Base-by-base conservation (phyloP, 2,797 vertebrate species). In the Dendrocincla fuliginosa region DNA sequence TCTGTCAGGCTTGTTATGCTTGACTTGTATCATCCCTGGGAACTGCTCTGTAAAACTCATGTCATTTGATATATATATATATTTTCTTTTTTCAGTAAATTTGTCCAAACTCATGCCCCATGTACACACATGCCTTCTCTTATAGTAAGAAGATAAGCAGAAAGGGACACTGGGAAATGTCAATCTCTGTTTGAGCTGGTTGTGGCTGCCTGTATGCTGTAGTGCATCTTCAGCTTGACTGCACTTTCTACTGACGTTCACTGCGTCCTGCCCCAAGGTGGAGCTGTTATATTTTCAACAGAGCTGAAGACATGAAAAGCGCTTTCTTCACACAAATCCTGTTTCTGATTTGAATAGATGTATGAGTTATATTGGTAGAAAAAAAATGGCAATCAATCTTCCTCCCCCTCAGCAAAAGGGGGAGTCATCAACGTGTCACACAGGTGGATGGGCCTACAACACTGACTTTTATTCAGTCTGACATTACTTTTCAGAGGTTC, bases 251-350 rank as follows among this genome's bases (percentile, higher is more conserved):
- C 79, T 41, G 3, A 15, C n/a, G 10, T 67, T 69, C 41, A 9
- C 71, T 52, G 57, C 9, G 24, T 89, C 50, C 74, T 90, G 60
- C 95, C 97, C 97, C 95, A 94, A 97, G 97, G 82, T 97, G 97
- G 97, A 96, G 96, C 97, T 97, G 53, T 97, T 96, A 94, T 84
- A 86, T 97, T 96, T 97, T 85, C 63, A 65, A 57, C 91, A 74
- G 80, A 70, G 7, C 9, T 16, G 13, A 71, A 71, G 75, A 42
- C 35, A 30, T 60, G 74, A 44, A 53, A 64, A 84, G 14, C 10
- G 4, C 33, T 73, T 90, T 92, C 41, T 53, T 78, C 41, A 59
- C 27, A n/a, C 60, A 67, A 81, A 84, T 82, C 56, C 87, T 56
- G 12, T 78, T 90, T 92, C 61, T 93, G 52, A 90, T 92, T 89